Conservation (phyloP, 2,888 invertebrate species). For the Prionchulus punctatus region DNA sequence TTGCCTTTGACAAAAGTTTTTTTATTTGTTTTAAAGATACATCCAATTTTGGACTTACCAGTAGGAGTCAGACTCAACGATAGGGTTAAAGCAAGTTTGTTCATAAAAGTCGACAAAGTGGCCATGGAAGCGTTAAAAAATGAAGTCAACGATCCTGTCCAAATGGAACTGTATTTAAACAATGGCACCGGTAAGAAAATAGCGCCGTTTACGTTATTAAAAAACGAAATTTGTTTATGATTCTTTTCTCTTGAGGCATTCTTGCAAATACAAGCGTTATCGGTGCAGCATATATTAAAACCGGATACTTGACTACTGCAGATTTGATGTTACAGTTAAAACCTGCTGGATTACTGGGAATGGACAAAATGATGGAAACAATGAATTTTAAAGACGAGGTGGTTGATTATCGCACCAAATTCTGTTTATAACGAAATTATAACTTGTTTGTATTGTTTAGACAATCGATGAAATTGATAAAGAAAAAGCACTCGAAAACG, state of each 20-base stretch:
- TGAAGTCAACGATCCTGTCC: conserved; percentile 8
- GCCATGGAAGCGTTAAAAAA: conserved; percentile 7
- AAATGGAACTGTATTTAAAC: conserved; percentile 12
- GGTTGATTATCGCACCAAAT: background rate
- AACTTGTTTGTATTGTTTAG: conserved; percentile 4
- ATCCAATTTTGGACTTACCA: conserved; percentile 58
- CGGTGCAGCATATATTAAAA: conserved; percentile 12
- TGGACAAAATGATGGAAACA: background rate
- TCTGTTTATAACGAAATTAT: conserved; percentile 2
- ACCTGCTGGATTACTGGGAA: conserved; percentile 10
- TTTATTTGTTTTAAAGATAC: conserved; percentile 41
- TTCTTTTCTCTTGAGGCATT: conserved; percentile 6
- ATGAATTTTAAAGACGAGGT: conserved; percentile 3
- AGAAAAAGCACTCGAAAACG: background rate
- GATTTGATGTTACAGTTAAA: conserved; percentile 12
- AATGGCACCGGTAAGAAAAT: conserved; percentile 10
- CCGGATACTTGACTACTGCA: conserved; percentile 1
- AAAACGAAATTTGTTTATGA: background rate
- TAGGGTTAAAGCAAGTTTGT: conserved; percentile 11
- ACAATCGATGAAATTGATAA: conserved; percentile 6
- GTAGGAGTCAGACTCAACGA: conserved; percentile 45
- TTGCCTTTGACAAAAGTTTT: background rate
- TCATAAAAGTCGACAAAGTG: conserved; percentile 4
- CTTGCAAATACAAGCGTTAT: conserved; percentile 10
- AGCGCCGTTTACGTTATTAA: too few relatives aligned